phyloP scores from a whole-genome alignment of 2,113 vertebrate species.

The Oxygymnocypris stewartii region DNA sequence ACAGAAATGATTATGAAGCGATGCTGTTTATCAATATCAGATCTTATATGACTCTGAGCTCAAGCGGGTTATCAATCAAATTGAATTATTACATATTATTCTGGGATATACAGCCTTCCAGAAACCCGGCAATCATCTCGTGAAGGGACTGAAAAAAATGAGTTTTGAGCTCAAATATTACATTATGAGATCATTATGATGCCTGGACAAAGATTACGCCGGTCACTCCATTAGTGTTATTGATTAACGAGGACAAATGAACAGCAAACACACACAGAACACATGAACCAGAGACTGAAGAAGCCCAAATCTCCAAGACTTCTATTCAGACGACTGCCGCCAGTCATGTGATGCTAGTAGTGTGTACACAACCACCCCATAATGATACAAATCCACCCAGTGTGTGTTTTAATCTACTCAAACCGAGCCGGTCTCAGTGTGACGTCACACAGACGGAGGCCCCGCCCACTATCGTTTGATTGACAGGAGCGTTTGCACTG shows the following conservation, averaged over 20 bases:
- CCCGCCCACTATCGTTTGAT: too few species aligned
- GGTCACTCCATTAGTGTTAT: neutral
- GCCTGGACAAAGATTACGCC: neutral
- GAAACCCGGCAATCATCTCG: neutral
- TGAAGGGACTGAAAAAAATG: neutral
- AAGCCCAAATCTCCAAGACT: too few species aligned
- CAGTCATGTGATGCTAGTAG: too few species aligned
- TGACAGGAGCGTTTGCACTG: too few species aligned
- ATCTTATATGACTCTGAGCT: neutral
- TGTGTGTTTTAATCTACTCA: too few species aligned
- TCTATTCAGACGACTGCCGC: too few species aligned
- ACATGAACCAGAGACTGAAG: neutral
- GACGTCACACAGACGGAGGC: too few species aligned
- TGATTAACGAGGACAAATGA: neutral
- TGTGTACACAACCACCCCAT: too few species aligned
- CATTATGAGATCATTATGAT: neutral
- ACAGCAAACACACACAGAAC: neutral
- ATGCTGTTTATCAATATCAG: neutral
- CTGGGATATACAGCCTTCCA: neutral
- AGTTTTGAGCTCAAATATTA: neutral
- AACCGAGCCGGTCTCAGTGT: too few species aligned
- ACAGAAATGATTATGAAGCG: neutral
- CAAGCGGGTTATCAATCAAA: neutral
- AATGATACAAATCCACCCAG: too few species aligned
- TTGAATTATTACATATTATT: neutral